These are phyloP conservation scores for Pecten maximus DNA, from an alignment of 2,888 invertebrate genomes.

Conservation along the genomic window DNA sequence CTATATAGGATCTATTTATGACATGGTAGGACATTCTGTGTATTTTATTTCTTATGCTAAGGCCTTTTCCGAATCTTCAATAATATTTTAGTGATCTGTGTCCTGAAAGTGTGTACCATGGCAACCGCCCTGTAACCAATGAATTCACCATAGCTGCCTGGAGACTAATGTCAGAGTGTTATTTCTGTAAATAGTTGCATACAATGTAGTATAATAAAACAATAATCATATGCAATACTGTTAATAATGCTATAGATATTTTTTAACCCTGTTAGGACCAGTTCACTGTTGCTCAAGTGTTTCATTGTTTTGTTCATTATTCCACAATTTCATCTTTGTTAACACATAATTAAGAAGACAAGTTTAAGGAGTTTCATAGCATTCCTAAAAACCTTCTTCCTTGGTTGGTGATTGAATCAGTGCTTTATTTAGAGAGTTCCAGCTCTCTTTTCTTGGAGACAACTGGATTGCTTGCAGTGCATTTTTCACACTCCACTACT, in stretches of 20 bases:
- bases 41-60: not conserved
- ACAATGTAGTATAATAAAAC: not conserved
- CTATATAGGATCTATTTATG: no score
- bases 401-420: not conserved
- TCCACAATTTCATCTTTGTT: not conserved
- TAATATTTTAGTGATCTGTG: no score
- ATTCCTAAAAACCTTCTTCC: not conserved
- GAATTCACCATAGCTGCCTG: not conserved
- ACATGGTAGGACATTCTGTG: not conserved
- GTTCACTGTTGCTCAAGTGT: slow-evolving; percentile 30
- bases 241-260: slow-evolving; percentile 1
- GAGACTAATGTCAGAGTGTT: not conserved
- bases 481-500: not conserved
- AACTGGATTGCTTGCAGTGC: not conserved
- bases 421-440: not conserved
- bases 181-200: not conserved
- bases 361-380: not conserved
- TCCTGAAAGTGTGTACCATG: not conserved
- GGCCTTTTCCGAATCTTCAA: no score
- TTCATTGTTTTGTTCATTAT: slow-evolving; percentile 4
- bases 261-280: slow-evolving; percentile 27
- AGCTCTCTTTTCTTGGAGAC: not conserved
- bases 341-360: not conserved
- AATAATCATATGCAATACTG: slow-evolving; percentile 26
- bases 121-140: not conserved